Base-by-base conservation (phyloP, 2,888 invertebrate genomes). In the Theodoxus fluviatilis region DNA sequence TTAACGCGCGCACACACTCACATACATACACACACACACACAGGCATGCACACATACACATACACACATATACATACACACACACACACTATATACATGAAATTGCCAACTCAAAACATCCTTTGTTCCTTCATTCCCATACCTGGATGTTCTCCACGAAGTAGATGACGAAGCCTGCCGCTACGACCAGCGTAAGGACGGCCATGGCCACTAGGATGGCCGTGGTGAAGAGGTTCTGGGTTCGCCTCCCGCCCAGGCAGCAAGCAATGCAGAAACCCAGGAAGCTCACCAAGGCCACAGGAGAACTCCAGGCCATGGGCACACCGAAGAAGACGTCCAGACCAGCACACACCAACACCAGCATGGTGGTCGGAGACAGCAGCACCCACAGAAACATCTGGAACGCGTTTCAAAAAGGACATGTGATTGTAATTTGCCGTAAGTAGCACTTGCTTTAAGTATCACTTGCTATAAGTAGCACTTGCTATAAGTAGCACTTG, bases 331-430 rank as follows among this genome's bases (percentile, higher is more conserved):
- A 70, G 25, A 78, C 75, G 55, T 79, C 77, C n/a, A 76, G 64
- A 37, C 77, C 77, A 12, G 70, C 75, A 9, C 77, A 74, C 67
- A 78, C 49, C 47, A 79, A 75, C 33, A 77, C 73, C 9, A 80
- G 69, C 12, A 79, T 78, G 9, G 78, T 79, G 47, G 78, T 73
- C 0, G 79, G 79, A 0, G 80, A 78, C 12, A 79, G 70, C 2
- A 80, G 64, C 9, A 79, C 79, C 72, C 78, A 75, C 18, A 76
- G 68, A 66, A 80, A 78, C 74, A 79, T 79, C 61, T 74, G 70
- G 33, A 73, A 52, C 2, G n/a, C n/a, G n/a, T n/a, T n/a, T n/a
- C n/a, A n/a, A n/a, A n/a, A n/a, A n/a, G n/a, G n/a, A n/a, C n/a
- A n/a, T n/a, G n/a, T n/a, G n/a, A n/a, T n/a, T n/a, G n/a, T n/a